Percentiles rank a stretch among this genome's conserved stretches.
phyloP scores from a whole-genome alignment of 23 tunicate genomes.

The Phallusia fumigata region DNA sequence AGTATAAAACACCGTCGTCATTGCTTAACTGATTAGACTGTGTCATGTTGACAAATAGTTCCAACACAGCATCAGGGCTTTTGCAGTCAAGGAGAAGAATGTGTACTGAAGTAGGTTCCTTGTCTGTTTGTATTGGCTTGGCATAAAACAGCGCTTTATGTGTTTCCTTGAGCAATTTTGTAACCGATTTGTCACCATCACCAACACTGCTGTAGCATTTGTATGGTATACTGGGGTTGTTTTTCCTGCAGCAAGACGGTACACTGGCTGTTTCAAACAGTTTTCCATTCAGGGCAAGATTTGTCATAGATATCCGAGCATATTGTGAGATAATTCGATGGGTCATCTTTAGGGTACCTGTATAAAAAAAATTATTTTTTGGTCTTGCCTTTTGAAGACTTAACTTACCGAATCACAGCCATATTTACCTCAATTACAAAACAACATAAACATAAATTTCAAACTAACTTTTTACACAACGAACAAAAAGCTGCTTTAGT shows the following conservation, averaged over 20 bases:
- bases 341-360: no score
- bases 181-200: not conserved
- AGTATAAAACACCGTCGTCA: not conserved
- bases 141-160: not conserved
- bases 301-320: no score
- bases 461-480: no score
- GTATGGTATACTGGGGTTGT: not conserved
- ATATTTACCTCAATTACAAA: no score
- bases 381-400: no score
- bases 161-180: not conserved
- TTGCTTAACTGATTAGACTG: not conserved
- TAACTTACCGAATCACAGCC: no score
- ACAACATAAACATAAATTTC: no score
- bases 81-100: not conserved
- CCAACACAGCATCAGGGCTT: not conserved
- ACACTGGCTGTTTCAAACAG: no score
- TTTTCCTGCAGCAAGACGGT: not conserved
- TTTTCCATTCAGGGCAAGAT: no score
- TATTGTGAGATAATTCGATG: no score
- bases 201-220: not conserved
- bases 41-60: not conserved
- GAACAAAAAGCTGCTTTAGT: no score
- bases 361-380: no score
- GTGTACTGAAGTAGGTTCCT: not conserved
- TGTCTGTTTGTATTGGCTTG: not conserved